phyloP scores from a whole-genome alignment of 2,113 vertebrate genomes.

The Pristiophorus japonicus region DNA sequence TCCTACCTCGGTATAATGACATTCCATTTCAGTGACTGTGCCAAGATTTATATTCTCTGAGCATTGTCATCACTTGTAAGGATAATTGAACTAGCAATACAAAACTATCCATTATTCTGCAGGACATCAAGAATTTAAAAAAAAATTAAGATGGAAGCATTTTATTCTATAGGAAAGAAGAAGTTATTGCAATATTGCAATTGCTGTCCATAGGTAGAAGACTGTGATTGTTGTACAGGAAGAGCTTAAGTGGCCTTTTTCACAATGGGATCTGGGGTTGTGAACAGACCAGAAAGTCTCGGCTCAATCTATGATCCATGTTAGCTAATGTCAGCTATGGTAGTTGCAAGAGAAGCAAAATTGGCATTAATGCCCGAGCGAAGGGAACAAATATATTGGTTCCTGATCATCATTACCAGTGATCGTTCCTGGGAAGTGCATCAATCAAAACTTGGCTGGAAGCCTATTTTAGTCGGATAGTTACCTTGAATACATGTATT shows the following conservation, averaged over 20 bases:
- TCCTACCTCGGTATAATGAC: neutral
- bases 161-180: neutral
- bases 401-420: too few relatives aligned
- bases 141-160: too few relatives aligned
- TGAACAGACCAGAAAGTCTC: neutral
- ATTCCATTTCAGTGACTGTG: neutral
- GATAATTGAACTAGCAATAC: too few relatives aligned
- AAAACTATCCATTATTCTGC: too few relatives aligned
- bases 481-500: too few relatives aligned
- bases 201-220: neutral
- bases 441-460: too few relatives aligned
- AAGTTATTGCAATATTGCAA: neutral
- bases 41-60: neutral
- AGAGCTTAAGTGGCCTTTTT: neutral
- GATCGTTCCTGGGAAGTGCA: too few relatives aligned
- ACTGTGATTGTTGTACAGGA: neutral
- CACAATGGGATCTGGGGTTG: neutral
- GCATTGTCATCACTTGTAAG: neutral
- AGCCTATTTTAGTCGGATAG: too few relatives aligned
- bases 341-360: neutral
- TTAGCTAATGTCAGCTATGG: neutral
- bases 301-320: neutral
- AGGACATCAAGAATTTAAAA: too few relatives aligned
- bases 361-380: too few relatives aligned
- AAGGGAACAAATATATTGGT: too few relatives aligned